These are phyloP conservation scores for Cettia cetti DNA, from an alignment of 2,113 vertebrate species.

Conservation along the genomic window DNA sequence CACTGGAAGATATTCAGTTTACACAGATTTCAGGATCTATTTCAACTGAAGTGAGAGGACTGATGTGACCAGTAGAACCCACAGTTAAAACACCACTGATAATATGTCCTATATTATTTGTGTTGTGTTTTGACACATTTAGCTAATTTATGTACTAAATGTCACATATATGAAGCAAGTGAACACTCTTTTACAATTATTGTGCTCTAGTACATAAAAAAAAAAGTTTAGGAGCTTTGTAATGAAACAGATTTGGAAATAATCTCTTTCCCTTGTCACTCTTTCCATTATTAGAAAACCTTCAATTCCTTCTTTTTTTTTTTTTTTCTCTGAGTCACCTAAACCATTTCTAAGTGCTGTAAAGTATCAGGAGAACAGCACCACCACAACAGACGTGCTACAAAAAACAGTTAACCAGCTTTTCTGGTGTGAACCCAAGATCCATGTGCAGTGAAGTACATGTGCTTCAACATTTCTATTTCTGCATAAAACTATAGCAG, in stretches of 20 bases:
- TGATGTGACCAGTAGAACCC: not conserved
- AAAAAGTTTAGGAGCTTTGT: not conserved
- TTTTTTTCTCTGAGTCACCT: not conserved
- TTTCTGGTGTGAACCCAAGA: not conserved
- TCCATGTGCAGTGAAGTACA: not conserved
- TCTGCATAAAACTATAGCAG: not conserved
- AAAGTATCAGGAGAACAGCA: not conserved
- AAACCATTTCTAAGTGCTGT: not conserved
- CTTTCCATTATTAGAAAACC: not conserved
- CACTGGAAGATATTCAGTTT: not conserved
- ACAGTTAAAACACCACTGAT: not conserved
- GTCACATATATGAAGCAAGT: not conserved
- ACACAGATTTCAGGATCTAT: not conserved
- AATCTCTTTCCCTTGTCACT: not conserved
- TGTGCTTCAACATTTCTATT: slow-evolving; percentile 17
- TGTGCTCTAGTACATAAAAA: not conserved
- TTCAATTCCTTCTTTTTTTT: not conserved
- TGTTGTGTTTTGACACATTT: not conserved
- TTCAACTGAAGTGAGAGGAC: not conserved
- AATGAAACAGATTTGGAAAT: not conserved
- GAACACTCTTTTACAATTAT: not conserved
- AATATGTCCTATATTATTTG: not conserved
- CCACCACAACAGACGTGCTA: not conserved
- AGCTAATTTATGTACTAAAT: not conserved
- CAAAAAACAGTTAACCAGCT: not conserved